These are phyloP conservation scores for Macrosoma leucophasiata DNA, from an alignment of 2,888 invertebrate species.

Conservation along the genomic window DNA sequence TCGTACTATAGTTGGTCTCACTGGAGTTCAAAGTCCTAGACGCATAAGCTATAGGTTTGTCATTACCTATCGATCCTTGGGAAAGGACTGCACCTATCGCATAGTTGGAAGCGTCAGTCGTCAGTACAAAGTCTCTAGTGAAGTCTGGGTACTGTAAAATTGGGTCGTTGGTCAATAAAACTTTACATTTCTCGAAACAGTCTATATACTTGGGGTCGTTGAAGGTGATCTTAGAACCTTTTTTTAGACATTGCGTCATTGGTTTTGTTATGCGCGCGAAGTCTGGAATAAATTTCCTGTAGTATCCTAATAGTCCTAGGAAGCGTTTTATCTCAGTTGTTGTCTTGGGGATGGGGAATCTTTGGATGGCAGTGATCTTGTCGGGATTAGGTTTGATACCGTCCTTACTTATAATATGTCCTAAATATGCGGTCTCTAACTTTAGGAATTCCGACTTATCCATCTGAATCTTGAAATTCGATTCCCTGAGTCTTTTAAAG, in stretches of 20 bases:
- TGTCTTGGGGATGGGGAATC: constrained; percentile 29
- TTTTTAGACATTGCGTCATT: constrained; percentile 8
- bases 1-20: constrained; percentile 30
- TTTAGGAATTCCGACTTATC: constrained; percentile 23
- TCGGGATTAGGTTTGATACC: constrained; percentile 5
- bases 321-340: constrained; percentile 28
- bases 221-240: constrained; percentile 4
- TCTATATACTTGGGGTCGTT: constrained; percentile 4
- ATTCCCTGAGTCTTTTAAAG: constrained; percentile 26
- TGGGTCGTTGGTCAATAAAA: constrained; percentile 23
- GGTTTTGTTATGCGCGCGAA: constrained; percentile 29
- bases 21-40: constrained; percentile 26
- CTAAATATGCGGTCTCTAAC: constrained; percentile 17
- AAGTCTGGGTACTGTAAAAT: constrained; percentile 24
- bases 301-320: constrained; percentile 29
- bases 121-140: constrained; percentile 14
- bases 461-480: constrained; percentile 27
- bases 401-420: not conserved
- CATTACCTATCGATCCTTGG: constrained; percentile 22
- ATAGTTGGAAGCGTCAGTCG: not conserved
- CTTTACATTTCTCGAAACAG: constrained; percentile 23
- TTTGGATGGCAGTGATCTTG: constrained; percentile 24
- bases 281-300: constrained; percentile 30
- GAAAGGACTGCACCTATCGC: constrained; percentile 21
- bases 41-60: constrained; percentile 24